phyloP scores from a whole-genome alignment of 2,888 invertebrate genomes.

The Criorhina ranunculi region DNA sequence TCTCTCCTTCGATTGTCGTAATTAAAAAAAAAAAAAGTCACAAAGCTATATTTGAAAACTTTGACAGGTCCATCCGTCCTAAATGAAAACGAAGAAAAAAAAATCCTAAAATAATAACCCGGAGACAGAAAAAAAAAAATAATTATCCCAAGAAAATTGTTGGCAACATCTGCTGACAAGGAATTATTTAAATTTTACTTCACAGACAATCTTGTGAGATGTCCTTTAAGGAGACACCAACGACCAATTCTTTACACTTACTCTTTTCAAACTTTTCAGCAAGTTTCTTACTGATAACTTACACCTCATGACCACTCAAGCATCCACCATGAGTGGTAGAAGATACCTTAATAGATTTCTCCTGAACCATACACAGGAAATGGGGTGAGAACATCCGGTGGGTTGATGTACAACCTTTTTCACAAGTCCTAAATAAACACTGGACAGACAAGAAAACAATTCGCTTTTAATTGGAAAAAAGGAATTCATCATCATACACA shows the following conservation, averaged over 20 bases:
- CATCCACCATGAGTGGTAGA: slow-evolving; percentile 14
- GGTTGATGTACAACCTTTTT: slow-evolving; percentile 76
- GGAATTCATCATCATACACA: slow-evolving; percentile 69
- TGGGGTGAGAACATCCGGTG: slow-evolving; percentile 35
- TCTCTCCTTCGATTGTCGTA: neutral
- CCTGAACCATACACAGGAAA: slow-evolving; percentile 57
- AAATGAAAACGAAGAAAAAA: slow-evolving; percentile 5
- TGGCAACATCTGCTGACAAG: slow-evolving; percentile 36
- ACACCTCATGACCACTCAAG: slow-evolving; percentile 54
- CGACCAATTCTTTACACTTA: slow-evolving; percentile 30
- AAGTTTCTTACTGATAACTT: slow-evolving; percentile 60
- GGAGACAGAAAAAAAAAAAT: slow-evolving; percentile 1
- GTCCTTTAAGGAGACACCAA: neutral
- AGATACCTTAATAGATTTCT: slow-evolving; percentile 68
- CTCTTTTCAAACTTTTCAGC: slow-evolving; percentile 17
- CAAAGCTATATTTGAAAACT: slow-evolving; percentile 49
- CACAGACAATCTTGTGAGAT: slow-evolving; percentile 4
- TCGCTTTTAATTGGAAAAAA: slow-evolving; percentile 85
- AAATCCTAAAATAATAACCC: slow-evolving; percentile 16
- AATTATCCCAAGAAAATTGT: slow-evolving; percentile 11
- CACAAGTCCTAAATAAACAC: slow-evolving; percentile 83
- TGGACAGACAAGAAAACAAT: slow-evolving; percentile 83
- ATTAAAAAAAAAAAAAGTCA: slow-evolving; percentile 41
- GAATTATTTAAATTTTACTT: slow-evolving; percentile 24
- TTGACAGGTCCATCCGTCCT: slow-evolving; percentile 28